A percentile compares a stretch with the other conserved stretches of the same genome.
phyloP scores from a whole-genome alignment of 2,113 vertebrate species.

The Chloebia gouldiae region DNA sequence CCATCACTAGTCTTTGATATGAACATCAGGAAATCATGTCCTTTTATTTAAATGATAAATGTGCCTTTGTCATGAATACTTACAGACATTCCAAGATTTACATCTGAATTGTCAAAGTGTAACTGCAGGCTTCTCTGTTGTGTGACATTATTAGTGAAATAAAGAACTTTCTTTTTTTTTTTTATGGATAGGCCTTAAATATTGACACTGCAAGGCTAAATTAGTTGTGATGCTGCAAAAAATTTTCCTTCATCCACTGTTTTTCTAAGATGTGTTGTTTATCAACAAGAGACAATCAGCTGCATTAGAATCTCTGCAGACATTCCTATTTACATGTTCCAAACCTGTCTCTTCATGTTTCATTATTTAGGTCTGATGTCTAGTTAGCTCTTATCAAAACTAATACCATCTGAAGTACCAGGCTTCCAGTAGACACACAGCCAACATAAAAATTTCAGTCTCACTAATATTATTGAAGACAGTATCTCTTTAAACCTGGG shows the following conservation, averaged over 20 bases:
- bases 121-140: conserved; percentile 56
- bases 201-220: conserved; percentile 36
- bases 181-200: conserved; percentile 51
- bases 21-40: conserved; percentile 62
- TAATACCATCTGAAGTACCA: conserved; percentile 74
- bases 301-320: conserved; percentile 40
- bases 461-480: conserved; percentile 61
- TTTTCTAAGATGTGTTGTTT: conserved; percentile 68
- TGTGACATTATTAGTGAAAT: conserved; percentile 72
- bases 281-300: conserved; percentile 59
- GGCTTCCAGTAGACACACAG: conserved; percentile 64
- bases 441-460: conserved; percentile 56
- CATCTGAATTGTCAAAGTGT: conserved; percentile 74
- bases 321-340: conserved; percentile 53
- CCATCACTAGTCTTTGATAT: conserved; percentile 67
- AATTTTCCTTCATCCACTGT: conserved; percentile 39
- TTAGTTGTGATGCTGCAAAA: conserved; percentile 46
- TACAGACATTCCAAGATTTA: conserved; percentile 66
- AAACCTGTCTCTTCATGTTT: conserved; percentile 70
- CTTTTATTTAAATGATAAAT: conserved; percentile 77
- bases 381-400: conserved; percentile 74
- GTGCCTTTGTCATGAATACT: conserved; percentile 65
- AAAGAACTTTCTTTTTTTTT: conserved; percentile 72
- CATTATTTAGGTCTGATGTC: conserved; percentile 67
- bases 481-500: conserved; percentile 48